A percentile compares a stretch with the other conserved stretches of the same genome.
These are phyloP conservation scores for Cataglyphis livida DNA, from an alignment of 2,888 invertebrate genomes.

Conservation along the genomic window DNA sequence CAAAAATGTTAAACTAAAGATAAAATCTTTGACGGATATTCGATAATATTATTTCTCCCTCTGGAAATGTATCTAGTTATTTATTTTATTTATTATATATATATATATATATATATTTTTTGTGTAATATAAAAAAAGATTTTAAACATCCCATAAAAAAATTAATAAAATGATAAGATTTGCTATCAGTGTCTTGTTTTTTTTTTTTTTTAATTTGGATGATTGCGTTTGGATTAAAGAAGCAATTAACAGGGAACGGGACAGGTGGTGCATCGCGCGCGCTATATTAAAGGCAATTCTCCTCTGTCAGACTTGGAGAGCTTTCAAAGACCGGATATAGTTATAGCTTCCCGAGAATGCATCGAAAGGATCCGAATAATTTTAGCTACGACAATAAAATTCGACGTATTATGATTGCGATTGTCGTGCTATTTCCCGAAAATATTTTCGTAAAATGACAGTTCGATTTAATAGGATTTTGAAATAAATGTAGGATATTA, in stretches of 20 bases:
- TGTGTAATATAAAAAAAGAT: background rate
- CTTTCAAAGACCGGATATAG: conserved; percentile 58
- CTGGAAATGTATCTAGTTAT: background rate
- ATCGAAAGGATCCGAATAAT: conserved; percentile 21
- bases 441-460: background rate
- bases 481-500: background rate
- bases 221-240: conserved; percentile 61
- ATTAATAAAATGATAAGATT: background rate
- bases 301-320: conserved; percentile 59
- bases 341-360: conserved; percentile 40
- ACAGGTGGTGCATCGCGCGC: conserved; percentile 65
- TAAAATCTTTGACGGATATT: background rate
- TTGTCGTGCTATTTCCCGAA: conserved; percentile 22
- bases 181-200: background rate
- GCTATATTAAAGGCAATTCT: conserved; percentile 55
- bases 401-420: conserved; percentile 14
- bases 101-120: background rate
- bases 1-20: background rate
- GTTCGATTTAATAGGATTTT: background rate
- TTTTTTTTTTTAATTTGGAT: conserved; percentile 47
- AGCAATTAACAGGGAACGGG: conserved; percentile 66
- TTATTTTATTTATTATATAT: background rate
- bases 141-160: background rate
- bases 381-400: conserved; percentile 9
- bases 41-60: background rate